Evolutionary conservation across 2,888 invertebrate genomes (phyloP).

Genomic region (Eupithecia tripunctaria): DNA sequence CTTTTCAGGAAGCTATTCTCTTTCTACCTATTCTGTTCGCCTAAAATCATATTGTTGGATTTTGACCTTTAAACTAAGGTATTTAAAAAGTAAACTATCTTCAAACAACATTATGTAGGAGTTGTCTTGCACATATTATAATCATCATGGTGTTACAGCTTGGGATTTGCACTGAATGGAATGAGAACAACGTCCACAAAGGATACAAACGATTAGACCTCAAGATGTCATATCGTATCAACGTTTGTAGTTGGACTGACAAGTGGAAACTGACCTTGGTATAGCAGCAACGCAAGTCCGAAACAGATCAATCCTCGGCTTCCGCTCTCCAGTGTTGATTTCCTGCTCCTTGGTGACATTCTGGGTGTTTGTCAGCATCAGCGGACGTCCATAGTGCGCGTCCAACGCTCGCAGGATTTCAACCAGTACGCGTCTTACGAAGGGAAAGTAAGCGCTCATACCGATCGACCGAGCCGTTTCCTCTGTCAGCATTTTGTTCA

Average conservation of each 20-base stretch:
- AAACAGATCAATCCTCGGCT: slow-evolving; percentile 98
- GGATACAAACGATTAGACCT: too few relatives aligned
- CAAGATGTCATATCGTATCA: background rate
- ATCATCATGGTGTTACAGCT: too few relatives aligned
- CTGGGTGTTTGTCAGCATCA: slow-evolving; percentile 98
- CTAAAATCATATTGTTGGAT: too few relatives aligned
- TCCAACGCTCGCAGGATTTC: slow-evolving; percentile 97
- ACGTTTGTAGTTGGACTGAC: background rate
- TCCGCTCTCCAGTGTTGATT: slow-evolving; percentile 97
- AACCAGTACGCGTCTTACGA: slow-evolving; percentile 97
- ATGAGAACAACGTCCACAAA: too few relatives aligned
- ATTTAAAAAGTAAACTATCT: too few relatives aligned
- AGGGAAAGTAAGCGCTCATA: slow-evolving; percentile 98
- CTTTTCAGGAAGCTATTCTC: too few relatives aligned
- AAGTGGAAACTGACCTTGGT: slow-evolving; percentile 81
- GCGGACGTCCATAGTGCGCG: slow-evolving; percentile 97
- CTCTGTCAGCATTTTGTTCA: slow-evolving; percentile 98
- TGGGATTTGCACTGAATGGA: too few relatives aligned
- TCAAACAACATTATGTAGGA: too few relatives aligned
- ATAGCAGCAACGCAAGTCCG: slow-evolving; percentile 99
- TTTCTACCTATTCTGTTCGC: too few relatives aligned
- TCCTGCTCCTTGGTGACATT: slow-evolving; percentile 98
- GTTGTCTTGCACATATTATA: too few relatives aligned
- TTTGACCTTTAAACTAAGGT: too few relatives aligned
- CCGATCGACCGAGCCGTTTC: slow-evolving; percentile 98